These are phyloP conservation scores for Tenebrio molitor DNA, from an alignment of 1,140 invertebrate species.

Conservation along the genomic window DNA sequence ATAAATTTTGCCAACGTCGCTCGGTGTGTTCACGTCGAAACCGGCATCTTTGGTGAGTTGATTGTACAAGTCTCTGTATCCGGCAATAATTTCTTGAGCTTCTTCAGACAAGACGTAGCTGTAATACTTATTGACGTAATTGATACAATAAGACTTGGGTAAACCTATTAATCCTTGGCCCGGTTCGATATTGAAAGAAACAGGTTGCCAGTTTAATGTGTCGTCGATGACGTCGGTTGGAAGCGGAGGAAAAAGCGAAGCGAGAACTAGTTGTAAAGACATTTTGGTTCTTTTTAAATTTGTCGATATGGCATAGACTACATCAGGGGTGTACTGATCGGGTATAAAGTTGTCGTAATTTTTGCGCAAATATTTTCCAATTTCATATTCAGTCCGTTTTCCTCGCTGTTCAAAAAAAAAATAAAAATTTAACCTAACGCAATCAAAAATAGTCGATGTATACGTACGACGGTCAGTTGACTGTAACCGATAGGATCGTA, in stretches of 20 bases:
- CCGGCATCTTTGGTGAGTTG: neutral
- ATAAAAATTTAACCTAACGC: neutral
- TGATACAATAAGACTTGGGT: neutral
- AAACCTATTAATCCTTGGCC: conserved; percentile 1
- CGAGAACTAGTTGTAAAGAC: conserved; percentile 69
- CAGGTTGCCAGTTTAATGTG: conserved; percentile 72
- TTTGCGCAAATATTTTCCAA: conserved; percentile 72
- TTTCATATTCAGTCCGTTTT: conserved; percentile 72
- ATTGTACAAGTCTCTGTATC: conserved; percentile 11
- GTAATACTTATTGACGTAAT: conserved; percentile 13
- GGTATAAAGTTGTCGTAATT: conserved; percentile 73
- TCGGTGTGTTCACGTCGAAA: neutral
- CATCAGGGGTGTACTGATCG: conserved; percentile 70
- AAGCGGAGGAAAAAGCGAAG: conserved; percentile 69
- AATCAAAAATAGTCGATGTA: too few species aligned
- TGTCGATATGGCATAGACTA: conserved; percentile 41
- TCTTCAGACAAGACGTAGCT: conserved; percentile 16
- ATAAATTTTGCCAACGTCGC: conserved; percentile 1
- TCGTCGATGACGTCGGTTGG: neutral
- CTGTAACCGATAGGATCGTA: conserved; percentile 9
- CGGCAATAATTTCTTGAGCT: neutral
- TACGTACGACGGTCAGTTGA: neutral
- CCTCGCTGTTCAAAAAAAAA: conserved; percentile 69
- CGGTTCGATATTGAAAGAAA: conserved; percentile 65
- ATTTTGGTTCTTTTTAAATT: conserved; percentile 71